phyloP scores from a whole-genome alignment of 2,797 vertebrate species.

The Morus bassanus region DNA sequence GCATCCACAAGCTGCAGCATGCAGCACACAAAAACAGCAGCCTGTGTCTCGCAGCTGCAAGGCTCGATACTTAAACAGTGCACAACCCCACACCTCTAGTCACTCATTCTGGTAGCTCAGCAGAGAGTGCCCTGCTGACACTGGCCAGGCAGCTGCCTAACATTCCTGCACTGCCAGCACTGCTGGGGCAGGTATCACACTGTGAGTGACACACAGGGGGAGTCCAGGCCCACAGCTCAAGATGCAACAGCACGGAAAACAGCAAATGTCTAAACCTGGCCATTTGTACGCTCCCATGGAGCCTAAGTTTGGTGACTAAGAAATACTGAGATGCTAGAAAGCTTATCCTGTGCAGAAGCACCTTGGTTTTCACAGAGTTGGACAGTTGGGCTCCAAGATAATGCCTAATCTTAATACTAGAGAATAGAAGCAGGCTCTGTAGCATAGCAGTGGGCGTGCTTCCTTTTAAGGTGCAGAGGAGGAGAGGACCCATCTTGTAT shows the following conservation, averaged over 20 bases:
- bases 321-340: not conserved
- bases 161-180: not conserved
- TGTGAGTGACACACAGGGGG: rapidly evolving
- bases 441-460: not conserved
- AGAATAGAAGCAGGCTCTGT: not conserved
- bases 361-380: not conserved
- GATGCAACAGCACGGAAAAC: not conserved
- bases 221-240: not conserved
- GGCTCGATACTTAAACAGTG: not conserved
- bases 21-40: rapidly evolving
- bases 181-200: not conserved
- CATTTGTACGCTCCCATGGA: not conserved
- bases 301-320: not conserved
- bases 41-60: not conserved
- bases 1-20: not conserved
- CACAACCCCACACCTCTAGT: rapidly evolving
- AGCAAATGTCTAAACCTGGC: not conserved
- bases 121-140: rapidly evolving
- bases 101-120: rapidly evolving
- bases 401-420: not conserved
- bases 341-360: not conserved
- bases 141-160: rapidly evolving
- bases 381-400: not conserved
- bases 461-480: rapidly evolving
- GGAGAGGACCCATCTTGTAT: not conserved